A percentile compares a stretch with the other conserved stretches of the same genome.
Conservation (phyloP, 2,888 invertebrate genomes). For the Sarcophaga rosellei region DNA sequence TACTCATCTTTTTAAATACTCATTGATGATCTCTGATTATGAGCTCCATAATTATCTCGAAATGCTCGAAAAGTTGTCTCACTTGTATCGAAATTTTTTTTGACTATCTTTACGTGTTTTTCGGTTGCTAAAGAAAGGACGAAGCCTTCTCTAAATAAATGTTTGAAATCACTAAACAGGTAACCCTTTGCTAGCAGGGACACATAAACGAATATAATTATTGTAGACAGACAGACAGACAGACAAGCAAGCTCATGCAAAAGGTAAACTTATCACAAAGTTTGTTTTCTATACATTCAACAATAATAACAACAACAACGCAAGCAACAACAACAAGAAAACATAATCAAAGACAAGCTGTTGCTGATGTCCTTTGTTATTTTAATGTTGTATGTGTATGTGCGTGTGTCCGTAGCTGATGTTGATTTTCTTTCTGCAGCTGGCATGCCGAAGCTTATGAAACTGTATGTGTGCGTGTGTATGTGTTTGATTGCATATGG, state of each 20-base stretch:
- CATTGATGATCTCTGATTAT: no score
- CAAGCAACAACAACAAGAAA: conserved; percentile 7
- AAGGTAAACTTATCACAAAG: conserved; percentile 60
- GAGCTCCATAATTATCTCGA: no score
- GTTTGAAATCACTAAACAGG: no score
- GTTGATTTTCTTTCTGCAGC: background rate
- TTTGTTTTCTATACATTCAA: conserved; percentile 49
- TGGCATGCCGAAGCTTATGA: background rate
- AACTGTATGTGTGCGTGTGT: background rate
- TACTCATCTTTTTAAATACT: no score
- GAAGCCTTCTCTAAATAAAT: no score
- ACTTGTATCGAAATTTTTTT: no score
- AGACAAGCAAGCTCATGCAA: background rate
- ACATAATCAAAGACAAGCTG: conserved; percentile 46
- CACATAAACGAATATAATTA: background rate
- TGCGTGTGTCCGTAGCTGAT: background rate
- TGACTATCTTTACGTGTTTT: no score
- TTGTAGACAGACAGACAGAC: background rate
- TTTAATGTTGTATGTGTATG: conserved; percentile 16
- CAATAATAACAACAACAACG: conserved; percentile 26
- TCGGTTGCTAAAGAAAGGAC: no score
- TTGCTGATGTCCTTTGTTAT: conserved; percentile 66
- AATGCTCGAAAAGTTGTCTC: no score
- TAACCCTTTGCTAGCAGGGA: background rate
- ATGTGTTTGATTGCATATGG: no score